Conservation (phyloP, 2,797 vertebrate genomes). For the Notolabrus celidotus region DNA sequence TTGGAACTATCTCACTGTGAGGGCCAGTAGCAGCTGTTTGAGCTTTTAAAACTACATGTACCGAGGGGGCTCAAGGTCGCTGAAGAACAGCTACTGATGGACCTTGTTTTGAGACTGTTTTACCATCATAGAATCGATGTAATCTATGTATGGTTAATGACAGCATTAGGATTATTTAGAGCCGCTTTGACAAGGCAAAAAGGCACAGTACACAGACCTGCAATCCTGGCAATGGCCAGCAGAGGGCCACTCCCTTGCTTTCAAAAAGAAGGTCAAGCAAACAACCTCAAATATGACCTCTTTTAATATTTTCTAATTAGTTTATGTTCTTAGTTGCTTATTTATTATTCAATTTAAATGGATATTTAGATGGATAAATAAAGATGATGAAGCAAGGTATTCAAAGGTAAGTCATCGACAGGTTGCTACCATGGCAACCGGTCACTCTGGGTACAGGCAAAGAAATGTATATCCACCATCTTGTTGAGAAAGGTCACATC, state of each 20-base stretch:
- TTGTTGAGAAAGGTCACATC: too few relatives aligned
- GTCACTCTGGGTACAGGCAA: too few relatives aligned
- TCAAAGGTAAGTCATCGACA: not conserved
- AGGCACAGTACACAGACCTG: not conserved
- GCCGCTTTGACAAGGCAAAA: not conserved
- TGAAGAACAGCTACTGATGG: not conserved
- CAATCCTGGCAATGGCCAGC: not conserved
- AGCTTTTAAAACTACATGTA: not conserved
- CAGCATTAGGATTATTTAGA: not conserved
- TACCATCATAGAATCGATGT: too few relatives aligned
- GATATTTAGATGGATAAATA: too few relatives aligned
- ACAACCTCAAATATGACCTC: too few relatives aligned
- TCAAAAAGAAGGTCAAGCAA: not conserved
- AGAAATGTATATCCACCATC: too few relatives aligned
- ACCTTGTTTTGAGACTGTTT: not conserved
- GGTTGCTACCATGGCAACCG: too few relatives aligned
- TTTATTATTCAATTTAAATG: too few relatives aligned
- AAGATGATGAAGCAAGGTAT: too few relatives aligned
- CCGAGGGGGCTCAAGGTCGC: not conserved
- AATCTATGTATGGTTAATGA: too few relatives aligned
- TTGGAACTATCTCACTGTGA: not conserved
- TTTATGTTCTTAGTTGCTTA: not conserved
- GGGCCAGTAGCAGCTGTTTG: not conserved
- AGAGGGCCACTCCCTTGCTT: not conserved
- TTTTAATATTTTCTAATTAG: too few relatives aligned